phyloP scores from a whole-genome alignment of 2,113 vertebrate genomes.

The Struthio camelus region DNA sequence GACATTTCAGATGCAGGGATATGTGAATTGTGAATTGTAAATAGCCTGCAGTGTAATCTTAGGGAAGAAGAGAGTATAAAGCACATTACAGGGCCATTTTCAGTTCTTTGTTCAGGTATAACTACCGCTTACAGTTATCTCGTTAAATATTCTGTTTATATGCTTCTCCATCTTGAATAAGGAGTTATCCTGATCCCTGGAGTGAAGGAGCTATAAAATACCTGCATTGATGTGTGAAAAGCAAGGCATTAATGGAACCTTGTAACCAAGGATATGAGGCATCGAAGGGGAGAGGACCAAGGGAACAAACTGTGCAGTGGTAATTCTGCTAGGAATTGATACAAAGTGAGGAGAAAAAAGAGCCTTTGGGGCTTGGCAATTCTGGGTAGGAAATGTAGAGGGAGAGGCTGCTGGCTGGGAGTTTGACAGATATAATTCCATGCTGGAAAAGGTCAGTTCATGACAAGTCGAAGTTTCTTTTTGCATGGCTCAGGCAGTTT shows the following conservation, averaged over 20 bases:
- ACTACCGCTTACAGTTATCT: conserved; percentile 43
- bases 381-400: background rate
- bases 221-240: conserved; percentile 19
- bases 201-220: conserved; percentile 30
- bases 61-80: conserved; percentile 31
- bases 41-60: conserved; percentile 35
- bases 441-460: background rate
- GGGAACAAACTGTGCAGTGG: background rate
- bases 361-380: background rate
- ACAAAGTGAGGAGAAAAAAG: background rate
- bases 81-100: conserved; percentile 41
- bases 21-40: conserved; percentile 57
- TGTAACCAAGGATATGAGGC: background rate
- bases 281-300: background rate
- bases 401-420: background rate
- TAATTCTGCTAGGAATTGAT: background rate
- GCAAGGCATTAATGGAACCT: background rate
- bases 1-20: conserved; percentile 4
- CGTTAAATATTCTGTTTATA: conserved; percentile 57
- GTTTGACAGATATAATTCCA: background rate
- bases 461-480: background rate
- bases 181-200: conserved; percentile 23
- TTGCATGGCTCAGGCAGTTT: background rate
- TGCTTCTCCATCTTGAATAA: conserved; percentile 12
- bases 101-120: conserved; percentile 45